Base-by-base conservation (phyloP, 2,888 invertebrate species). In the Timema cristinae region DNA sequence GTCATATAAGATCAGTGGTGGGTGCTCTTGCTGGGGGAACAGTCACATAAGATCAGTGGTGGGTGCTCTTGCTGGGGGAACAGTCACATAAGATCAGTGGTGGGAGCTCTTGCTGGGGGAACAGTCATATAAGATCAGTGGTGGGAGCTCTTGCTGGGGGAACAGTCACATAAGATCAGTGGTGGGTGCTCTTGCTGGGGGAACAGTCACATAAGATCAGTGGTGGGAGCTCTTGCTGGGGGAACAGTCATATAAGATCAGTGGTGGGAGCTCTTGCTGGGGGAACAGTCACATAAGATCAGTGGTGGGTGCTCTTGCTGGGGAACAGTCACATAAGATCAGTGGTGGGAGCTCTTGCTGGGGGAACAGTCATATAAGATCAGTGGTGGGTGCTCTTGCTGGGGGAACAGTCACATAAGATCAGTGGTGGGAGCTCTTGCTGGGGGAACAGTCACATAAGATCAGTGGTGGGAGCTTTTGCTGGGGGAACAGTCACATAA, bases 21-120 rank as follows among this genome's bases (percentile, higher is more conserved):
- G 32, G 32, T 32, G 32, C 32, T n/a, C 90, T 80, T 93, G 92
- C 94, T 94, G 84, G 74, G 86, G 86, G 73, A 77, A 75, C 78
- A 54, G 32, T 4, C 47, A 67, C 32, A 13, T 1, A 49, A 13
- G 32, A 59, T 32, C 32, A 32, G 32, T 32, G 32, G 32, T 32
- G 32, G 32, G 32, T 32, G 32, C 32, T n/a, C 90, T 80, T 93
- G 92, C 94, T 94, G 84, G 74, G 86, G 86, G 73, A 77, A 75
- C 78, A 54, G 32, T 4, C 47, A 67, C 32, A 13, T 1, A 49
- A 13, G 32, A 59, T 32, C 32, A 32, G 32, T 32, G 32, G 32
- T 32, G 32, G 32, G 32, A 2, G 32, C 32, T n/a, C 90, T 80
- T 93, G 92, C 94, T 94, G 84, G 74, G 86, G 86, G 73, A 77